Conservation (phyloP, 2,113 vertebrate genomes). For the Otolemur garnettii region DNA sequence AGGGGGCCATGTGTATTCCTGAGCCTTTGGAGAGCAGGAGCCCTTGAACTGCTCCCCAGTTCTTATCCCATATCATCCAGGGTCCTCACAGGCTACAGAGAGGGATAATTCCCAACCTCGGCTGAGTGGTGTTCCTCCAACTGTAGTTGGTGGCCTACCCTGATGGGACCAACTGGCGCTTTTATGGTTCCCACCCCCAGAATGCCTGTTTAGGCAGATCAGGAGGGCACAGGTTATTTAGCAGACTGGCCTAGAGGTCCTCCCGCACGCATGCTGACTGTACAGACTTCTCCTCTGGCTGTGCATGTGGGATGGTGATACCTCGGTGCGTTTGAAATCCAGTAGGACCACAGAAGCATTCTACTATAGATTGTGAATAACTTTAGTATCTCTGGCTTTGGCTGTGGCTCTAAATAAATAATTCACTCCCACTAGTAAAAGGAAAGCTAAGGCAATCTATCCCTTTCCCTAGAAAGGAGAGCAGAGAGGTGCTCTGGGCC, state of each 20-base stretch:
- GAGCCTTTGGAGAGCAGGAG: not conserved
- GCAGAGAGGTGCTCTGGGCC: not conserved
- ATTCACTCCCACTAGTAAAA: not conserved
- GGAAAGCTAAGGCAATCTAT: not conserved
- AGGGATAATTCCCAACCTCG: not conserved
- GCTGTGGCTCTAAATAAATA: not conserved
- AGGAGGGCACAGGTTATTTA: no score
- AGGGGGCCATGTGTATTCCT: not conserved
- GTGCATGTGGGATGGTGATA: accelerated
- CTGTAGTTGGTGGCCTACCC: not conserved
- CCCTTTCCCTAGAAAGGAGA: not conserved
- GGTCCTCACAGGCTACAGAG: not conserved
- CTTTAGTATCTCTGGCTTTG: not conserved
- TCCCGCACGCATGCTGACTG: accelerated
- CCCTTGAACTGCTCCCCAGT: not conserved
- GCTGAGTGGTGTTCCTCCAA: not conserved
- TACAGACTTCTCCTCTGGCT: no score
- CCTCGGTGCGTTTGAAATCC: not conserved
- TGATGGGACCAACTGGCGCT: not conserved
- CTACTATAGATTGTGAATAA: accelerated
- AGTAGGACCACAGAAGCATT: no score
- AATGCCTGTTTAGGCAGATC: not conserved
- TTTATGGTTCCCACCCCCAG: not conserved
- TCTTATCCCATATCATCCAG: not conserved
- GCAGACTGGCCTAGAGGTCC: no score